These are phyloP conservation scores for Phylloscopus trochilus DNA, from an alignment of 2,113 vertebrate genomes.

Conservation along the genomic window DNA sequence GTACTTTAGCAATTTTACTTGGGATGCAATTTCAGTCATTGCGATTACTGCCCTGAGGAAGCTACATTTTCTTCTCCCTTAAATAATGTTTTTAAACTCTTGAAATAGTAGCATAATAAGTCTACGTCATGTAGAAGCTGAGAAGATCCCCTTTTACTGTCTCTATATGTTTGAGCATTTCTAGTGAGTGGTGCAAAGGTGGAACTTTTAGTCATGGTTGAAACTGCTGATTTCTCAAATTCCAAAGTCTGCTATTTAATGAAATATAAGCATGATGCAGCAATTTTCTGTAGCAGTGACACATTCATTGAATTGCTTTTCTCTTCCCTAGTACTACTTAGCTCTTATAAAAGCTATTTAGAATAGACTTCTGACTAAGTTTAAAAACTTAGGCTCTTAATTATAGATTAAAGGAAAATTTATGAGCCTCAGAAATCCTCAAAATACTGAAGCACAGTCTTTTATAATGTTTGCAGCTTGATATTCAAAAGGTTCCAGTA, in stretches of 20 bases:
- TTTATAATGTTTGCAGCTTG: not conserved
- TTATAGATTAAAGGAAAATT: not conserved
- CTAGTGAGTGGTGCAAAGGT: not conserved
- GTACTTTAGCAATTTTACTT: not conserved
- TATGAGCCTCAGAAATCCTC: not conserved
- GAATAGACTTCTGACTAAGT: not conserved
- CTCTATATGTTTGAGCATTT: not conserved
- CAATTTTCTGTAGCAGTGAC: not conserved
- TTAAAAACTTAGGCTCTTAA: not conserved
- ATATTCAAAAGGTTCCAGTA: not conserved
- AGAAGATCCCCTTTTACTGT: not conserved
- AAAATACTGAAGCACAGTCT: not conserved
- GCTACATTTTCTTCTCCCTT: not conserved
- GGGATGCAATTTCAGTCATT: not conserved
- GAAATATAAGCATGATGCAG: not conserved
- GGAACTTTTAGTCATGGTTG: not conserved
- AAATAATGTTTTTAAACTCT: not conserved
- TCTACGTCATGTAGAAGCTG: not conserved
- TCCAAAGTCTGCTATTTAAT: not conserved
- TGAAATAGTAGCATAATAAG: not conserved
- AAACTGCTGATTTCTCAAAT: constrained; percentile 10
- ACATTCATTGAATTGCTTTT: not conserved
- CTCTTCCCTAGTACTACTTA: not conserved
- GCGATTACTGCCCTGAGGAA: not conserved
- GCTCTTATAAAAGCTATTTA: not conserved